Evolutionary conservation across 2,888 invertebrate species (phyloP).

Genomic region (Drosophila demipolita): DNA sequence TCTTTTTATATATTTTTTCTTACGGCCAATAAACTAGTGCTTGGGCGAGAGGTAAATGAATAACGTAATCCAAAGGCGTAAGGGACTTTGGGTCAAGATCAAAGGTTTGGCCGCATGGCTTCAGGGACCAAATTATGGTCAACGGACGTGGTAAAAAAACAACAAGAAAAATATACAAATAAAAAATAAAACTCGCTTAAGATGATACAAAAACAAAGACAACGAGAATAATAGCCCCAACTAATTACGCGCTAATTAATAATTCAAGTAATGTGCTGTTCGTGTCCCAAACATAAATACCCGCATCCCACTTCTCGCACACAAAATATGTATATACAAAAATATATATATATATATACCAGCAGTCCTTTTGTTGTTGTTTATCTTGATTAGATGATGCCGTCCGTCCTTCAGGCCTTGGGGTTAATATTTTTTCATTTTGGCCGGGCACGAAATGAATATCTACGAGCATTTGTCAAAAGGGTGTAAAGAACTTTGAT

Average conservation of each 20-base stretch:
- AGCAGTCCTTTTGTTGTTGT: constrained; percentile 40
- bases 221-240: constrained; percentile 37
- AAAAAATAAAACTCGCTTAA: constrained; percentile 40
- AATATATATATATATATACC: constrained; percentile 9
- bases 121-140: constrained; percentile 66
- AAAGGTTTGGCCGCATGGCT: constrained; percentile 54
- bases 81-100: constrained; percentile 50
- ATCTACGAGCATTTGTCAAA: constrained; percentile 66
- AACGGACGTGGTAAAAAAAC: constrained; percentile 65
- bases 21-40: constrained; percentile 59
- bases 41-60: constrained; percentile 62
- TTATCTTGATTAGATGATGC: constrained; percentile 62
- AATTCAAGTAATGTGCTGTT: constrained; percentile 76
- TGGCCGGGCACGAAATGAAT: constrained; percentile 51
- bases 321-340: constrained; percentile 19
- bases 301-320: constrained; percentile 24
- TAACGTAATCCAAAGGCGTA: constrained; percentile 75
- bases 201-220: constrained; percentile 26
- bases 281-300: constrained; percentile 34
- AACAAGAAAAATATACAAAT: neutral
- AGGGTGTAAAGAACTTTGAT: constrained; percentile 52
- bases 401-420: neutral
- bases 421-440: constrained; percentile 64
- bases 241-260: constrained; percentile 81
- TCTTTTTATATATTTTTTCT: constrained; percentile 23